Percentiles rank a stretch among this genome's conserved stretches.
phyloP scores from a whole-genome alignment of 2,797 vertebrate genomes.

The Sebastes trivittatus region DNA sequence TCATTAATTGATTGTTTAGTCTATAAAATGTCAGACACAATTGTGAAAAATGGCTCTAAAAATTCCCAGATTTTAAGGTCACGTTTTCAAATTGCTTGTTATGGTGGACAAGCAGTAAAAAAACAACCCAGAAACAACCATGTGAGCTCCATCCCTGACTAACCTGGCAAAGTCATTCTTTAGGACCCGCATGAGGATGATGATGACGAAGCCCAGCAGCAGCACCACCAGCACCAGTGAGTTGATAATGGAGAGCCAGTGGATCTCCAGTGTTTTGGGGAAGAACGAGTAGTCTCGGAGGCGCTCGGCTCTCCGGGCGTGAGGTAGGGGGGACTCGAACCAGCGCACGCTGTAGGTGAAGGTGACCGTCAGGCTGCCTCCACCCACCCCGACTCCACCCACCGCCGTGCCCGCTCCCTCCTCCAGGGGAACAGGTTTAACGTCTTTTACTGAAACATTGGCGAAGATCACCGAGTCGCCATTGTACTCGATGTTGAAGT shows the following conservation, averaged over 20 bases:
- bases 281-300: conserved; percentile 90
- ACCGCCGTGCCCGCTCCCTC: conserved; percentile 74
- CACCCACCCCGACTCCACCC: conserved; percentile 76
- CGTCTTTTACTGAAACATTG: conserved; percentile 91
- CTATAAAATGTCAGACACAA: no score
- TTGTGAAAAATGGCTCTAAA: no score
- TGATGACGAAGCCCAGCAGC: conserved; percentile 92
- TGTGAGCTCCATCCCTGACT: background rate
- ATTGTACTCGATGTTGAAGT: conserved; percentile 94
- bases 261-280: conserved; percentile 93
- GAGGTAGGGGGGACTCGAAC: conserved; percentile 85
- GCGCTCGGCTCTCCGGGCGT: conserved; percentile 84
- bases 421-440: conserved; percentile 91
- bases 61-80: no score
- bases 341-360: conserved; percentile 92
- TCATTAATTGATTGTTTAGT: no score
- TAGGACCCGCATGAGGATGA: conserved; percentile 94
- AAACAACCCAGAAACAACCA: background rate
- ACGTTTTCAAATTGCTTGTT: no score
- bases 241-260: conserved; percentile 96
- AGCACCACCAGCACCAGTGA: conserved; percentile 94
- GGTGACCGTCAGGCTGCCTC: conserved; percentile 79
- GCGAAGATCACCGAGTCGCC: conserved; percentile 89
- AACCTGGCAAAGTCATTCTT: conserved; percentile 93
- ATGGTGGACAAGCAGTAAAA: no score